Conservation (phyloP, 2,888 invertebrate genomes). For the Odontothrips loti region DNA sequence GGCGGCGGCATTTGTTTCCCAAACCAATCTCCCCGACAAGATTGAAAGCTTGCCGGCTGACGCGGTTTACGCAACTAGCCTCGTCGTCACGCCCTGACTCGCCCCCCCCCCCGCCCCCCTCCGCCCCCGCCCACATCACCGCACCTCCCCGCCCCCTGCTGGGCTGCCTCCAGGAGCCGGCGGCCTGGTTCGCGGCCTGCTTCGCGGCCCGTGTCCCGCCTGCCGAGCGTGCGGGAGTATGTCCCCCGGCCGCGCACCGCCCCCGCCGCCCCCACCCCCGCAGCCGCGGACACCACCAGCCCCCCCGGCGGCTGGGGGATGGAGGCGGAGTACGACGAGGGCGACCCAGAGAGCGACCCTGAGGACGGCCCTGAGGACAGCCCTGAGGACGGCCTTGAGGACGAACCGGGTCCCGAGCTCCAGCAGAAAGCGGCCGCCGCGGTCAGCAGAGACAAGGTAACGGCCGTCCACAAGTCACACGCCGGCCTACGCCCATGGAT, state of each 20-base stretch:
- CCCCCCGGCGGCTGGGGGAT: neutral
- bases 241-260: conserved; percentile 5
- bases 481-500: neutral
- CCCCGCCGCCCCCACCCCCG: neutral
- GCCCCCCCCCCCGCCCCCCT: no score
- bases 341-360: neutral
- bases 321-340: neutral
- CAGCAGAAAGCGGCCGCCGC: neutral
- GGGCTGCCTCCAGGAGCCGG: neutral
- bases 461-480: neutral
- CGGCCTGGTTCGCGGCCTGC: neutral
- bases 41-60: neutral
- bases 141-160: no score
- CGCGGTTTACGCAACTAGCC: no score
- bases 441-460: neutral
- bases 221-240: neutral
- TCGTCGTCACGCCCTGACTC: neutral
- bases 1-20: no score
- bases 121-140: no score
- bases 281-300: no score
- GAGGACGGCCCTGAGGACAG: neutral
- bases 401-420: neutral
- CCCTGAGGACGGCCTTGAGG: neutral
- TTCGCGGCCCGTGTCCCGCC: neutral
- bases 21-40: no score